Percentiles rank a stretch among this genome's conserved stretches.
These are phyloP conservation scores for Notarius lentiginosus DNA, from an alignment of 2,113 vertebrate species.

Conservation along the genomic window DNA sequence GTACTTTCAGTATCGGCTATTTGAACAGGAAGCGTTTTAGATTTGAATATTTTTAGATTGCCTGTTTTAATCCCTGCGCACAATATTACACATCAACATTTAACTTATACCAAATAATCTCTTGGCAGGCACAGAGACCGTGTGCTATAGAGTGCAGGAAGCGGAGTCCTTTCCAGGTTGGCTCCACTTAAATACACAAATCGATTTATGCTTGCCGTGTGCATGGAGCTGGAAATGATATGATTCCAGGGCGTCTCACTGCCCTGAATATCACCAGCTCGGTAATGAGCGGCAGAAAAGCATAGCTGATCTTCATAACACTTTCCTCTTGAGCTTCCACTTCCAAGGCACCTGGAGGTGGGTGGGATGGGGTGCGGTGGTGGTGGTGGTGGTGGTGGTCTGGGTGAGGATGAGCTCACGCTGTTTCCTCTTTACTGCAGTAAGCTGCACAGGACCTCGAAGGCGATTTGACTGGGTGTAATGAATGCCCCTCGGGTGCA, in stretches of 20 bases:
- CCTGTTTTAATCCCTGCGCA: conserved; percentile 55
- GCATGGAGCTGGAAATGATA: conserved; percentile 51
- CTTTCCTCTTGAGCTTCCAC: conserved; percentile 30
- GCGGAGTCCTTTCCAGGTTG: conserved; percentile 41
- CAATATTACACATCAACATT: conserved; percentile 56
- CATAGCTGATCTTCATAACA: conserved; percentile 21
- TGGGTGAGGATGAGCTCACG: neutral
- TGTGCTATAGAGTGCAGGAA: conserved; percentile 43
- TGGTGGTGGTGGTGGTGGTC: no score
- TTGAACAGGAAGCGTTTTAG: conserved; percentile 55
- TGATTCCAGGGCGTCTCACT: conserved; percentile 37
- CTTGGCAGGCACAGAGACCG: conserved; percentile 46
- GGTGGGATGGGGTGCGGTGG: neutral
- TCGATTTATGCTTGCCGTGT: conserved; percentile 49
- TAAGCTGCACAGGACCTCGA: neutral
- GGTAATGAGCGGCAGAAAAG: conserved; percentile 35
- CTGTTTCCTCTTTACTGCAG: conserved; percentile 1
- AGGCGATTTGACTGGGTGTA: conserved; percentile 26
- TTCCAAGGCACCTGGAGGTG: conserved; percentile 28
- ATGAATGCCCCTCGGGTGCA: conserved; percentile 26
- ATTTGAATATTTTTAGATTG: neutral
- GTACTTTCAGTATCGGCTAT: conserved; percentile 63
- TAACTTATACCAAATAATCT: conserved; percentile 56
- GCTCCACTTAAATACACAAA: conserved; percentile 54
- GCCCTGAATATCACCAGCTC: conserved; percentile 50